Evolutionary conservation across 2,888 invertebrate genomes (phyloP).

Genomic region (Drosophila koepferae): DNA sequence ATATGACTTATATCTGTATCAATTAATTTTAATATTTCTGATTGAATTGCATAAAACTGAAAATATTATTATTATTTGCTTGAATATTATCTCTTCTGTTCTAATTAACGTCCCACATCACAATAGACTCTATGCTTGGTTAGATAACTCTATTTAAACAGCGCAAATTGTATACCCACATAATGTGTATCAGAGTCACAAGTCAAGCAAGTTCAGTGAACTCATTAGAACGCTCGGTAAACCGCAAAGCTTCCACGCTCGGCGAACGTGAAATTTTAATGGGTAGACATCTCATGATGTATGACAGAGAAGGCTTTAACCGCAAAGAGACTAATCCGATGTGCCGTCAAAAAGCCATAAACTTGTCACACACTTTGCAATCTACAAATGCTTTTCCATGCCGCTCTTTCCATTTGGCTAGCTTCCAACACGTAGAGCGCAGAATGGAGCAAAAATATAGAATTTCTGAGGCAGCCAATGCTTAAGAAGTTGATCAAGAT

Average conservation of each 20-base stretch:
- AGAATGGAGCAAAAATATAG: slow-evolving; percentile 43
- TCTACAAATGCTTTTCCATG: slow-evolving; percentile 47
- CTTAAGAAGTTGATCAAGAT: slow-evolving; percentile 5
- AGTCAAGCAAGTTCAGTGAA: slow-evolving; percentile 63
- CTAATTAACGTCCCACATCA: slow-evolving; percentile 22
- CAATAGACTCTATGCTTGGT: slow-evolving; percentile 1
- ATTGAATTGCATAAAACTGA: background rate
- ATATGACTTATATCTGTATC: background rate
- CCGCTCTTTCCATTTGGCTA: slow-evolving; percentile 41
- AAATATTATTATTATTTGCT: too few relatives aligned
- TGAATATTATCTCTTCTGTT: background rate
- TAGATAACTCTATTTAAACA: slow-evolving; percentile 17
- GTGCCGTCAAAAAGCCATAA: slow-evolving; percentile 73
- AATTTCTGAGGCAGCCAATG: slow-evolving; percentile 36
- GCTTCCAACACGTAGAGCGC: slow-evolving; percentile 55
- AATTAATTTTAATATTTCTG: background rate
- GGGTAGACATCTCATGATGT: slow-evolving; percentile 58
- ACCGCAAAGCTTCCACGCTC: slow-evolving; percentile 40
- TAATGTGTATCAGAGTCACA: slow-evolving; percentile 51
- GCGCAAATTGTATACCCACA: background rate
- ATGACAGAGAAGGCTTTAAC: slow-evolving; percentile 22
- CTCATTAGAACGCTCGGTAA: slow-evolving; percentile 59
- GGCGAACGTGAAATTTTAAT: slow-evolving; percentile 44
- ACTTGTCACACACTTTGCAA: slow-evolving; percentile 76
- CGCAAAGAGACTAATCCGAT: slow-evolving; percentile 39